These are phyloP conservation scores for Notarius lentiginosus DNA, from an alignment of 2,113 vertebrate genomes.

Conservation along the genomic window DNA sequence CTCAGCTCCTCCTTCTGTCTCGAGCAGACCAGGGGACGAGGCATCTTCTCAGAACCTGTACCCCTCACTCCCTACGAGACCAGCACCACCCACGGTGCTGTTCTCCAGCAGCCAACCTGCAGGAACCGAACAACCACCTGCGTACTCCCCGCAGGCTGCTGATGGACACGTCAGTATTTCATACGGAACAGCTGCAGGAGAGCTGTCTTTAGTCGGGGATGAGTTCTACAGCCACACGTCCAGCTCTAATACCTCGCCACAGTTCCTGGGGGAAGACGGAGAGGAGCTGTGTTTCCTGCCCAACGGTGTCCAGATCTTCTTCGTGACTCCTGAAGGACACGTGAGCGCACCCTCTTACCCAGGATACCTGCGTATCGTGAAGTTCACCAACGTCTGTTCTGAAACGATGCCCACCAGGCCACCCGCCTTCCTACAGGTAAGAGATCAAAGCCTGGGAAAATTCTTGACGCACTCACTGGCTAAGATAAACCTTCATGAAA, in stretches of 20 bases:
- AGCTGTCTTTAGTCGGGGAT: constrained; percentile 84
- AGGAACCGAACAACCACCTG: constrained; percentile 82
- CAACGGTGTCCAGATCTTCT: constrained; percentile 95
- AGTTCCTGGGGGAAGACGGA: constrained; percentile 85
- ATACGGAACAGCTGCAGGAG: constrained; percentile 88
- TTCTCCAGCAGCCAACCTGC: constrained; percentile 47
- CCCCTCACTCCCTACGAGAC: constrained; percentile 76
- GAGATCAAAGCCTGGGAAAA: neutral
- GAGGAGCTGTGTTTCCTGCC: constrained; percentile 89
- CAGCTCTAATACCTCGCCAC: constrained; percentile 75
- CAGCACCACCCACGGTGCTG: constrained; percentile 55
- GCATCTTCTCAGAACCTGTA: constrained; percentile 66
- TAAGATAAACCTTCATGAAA: neutral
- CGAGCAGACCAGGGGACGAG: neutral
- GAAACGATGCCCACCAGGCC: constrained; percentile 75
- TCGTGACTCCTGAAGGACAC: constrained; percentile 88
- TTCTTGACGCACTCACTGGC: neutral
- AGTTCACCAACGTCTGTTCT: constrained; percentile 79
- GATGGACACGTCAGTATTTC: constrained; percentile 90
- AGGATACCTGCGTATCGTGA: constrained; percentile 91
- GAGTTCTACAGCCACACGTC: constrained; percentile 81
- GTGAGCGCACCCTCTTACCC: constrained; percentile 97
- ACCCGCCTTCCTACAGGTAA: constrained; percentile 94
- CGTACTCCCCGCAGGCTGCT: constrained; percentile 85
- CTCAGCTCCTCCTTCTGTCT: neutral